Evolutionary conservation across 2,888 invertebrate genomes (phyloP), one percentile per base, ranked within the genome.

Genomic region (Branchipolynoe longqiensis): DNA sequence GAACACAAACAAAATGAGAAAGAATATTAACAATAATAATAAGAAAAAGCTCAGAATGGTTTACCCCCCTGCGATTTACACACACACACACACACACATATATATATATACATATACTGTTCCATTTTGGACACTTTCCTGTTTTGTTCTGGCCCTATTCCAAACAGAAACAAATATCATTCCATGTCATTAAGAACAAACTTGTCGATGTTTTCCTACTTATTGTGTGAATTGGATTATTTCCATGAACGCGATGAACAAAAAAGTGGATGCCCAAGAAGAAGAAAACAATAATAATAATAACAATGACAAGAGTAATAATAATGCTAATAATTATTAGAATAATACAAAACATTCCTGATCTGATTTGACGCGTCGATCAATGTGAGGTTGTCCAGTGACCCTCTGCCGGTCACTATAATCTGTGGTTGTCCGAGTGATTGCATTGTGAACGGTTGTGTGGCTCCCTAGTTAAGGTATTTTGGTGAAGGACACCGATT

Each of bases 71-170:
- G n/a, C n/a, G n/a, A n/a, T n/a, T n/a, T n/a, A n/a, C n/a, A n/a
- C n/a, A n/a, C n/a, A n/a, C n/a, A n/a, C n/a, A n/a, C n/a, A n/a
- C n/a, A n/a, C n/a, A n/a, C n/a, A n/a, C n/a, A n/a, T n/a, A 69
- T 69, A 22, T 69, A 69, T 69, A 1, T 33, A 38, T 33, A 69
- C 18, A 36, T 69, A 69, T 62, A n/a, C 62, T 12, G 12, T 31
- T 31, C 69, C 22, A 69, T 69, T 69, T 69, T 69, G 69, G 69
- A 38, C 69, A n/a, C n/a, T n/a, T n/a, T n/a, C n/a, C 25, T 62
- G 69, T 69, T 31, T 78, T 73, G n/a, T n/a, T 78, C 48, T 78
- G 78, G 78, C 78, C 78, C 41, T 78, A 78, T 78, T 78, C 78
- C 41, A 28, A 78, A n/a, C n/a, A n/a, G n/a, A n/a, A n/a, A n/a